Conservation (phyloP, 2,113 vertebrate genomes). For the Sardina pilchardus region DNA sequence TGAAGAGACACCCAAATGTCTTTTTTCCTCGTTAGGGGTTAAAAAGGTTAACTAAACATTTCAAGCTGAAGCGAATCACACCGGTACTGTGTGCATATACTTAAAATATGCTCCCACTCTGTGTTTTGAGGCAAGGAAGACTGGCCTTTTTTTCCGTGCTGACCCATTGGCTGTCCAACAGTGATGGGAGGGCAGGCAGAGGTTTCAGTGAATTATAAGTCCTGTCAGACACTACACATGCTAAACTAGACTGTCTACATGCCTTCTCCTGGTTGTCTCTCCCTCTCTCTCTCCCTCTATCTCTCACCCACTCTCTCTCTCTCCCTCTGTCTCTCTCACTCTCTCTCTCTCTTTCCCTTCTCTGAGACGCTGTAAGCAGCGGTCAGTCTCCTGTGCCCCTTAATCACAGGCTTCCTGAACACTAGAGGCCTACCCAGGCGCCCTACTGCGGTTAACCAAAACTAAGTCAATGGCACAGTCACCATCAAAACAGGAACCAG, state of each 20-base stretch:
- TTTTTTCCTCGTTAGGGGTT: background rate
- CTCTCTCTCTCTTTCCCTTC: background rate
- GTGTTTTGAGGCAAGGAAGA: background rate
- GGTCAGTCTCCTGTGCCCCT: conserved; percentile 36
- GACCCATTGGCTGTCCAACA: background rate
- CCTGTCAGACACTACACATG: background rate
- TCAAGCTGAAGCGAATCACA: background rate
- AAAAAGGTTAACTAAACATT: background rate
- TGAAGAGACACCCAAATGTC: background rate
- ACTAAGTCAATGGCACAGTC: background rate
- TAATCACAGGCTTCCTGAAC: conserved; percentile 3
- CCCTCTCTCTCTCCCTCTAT: conserved; percentile 26
- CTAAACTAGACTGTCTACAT: background rate
- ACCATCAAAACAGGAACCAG: background rate
- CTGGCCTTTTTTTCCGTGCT: background rate
- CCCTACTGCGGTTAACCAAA: background rate
- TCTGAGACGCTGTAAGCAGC: background rate
- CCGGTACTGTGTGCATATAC: background rate
- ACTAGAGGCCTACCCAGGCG: background rate
- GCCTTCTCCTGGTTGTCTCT: background rate
- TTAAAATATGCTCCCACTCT: background rate
- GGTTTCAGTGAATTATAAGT: background rate
- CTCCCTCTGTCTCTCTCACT: conserved; percentile 20
- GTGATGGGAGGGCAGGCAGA: background rate
- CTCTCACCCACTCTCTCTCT: conserved; percentile 43